These are phyloP conservation scores for Toxotes lorentzi DNA, from an alignment of 2,797 vertebrate species.

Conservation along the genomic window DNA sequence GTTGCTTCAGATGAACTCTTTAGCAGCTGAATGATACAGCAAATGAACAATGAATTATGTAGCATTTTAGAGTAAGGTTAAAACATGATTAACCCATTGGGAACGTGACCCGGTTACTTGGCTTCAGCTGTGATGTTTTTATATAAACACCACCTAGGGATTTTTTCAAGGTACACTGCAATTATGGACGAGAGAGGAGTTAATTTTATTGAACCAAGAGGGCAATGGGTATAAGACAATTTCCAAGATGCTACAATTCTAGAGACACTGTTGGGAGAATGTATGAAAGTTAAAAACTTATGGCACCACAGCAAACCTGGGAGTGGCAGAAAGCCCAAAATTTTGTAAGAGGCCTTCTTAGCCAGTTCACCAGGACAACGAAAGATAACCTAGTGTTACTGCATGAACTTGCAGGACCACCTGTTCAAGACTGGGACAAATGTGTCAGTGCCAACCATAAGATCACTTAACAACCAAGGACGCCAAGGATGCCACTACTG, in stretches of 20 bases:
- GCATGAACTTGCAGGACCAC: too few species aligned
- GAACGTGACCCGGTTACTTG: not conserved
- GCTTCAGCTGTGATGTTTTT: not conserved
- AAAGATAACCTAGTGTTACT: too few species aligned
- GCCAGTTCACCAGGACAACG: too few species aligned
- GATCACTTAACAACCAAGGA: not conserved
- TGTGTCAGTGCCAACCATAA: not conserved
- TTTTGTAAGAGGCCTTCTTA: not conserved
- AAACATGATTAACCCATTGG: not conserved
- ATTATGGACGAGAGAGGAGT: not conserved
- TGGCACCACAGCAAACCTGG: too few species aligned
- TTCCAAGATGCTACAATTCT: too few species aligned
- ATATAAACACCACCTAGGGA: not conserved
- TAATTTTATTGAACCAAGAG: not conserved
- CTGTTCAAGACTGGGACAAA: too few species aligned
- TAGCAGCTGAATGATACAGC: too few species aligned
- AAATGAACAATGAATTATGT: too few species aligned
- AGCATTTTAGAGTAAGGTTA: not conserved
- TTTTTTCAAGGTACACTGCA: not conserved
- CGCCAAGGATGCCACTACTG: not conserved
- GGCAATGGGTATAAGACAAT: too few species aligned
- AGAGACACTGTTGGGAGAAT: not conserved
- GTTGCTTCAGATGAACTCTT: too few species aligned
- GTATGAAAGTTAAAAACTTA: slow-evolving; percentile 7
- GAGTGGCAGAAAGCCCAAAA: not conserved